Conservation (phyloP, 2,888 invertebrate species). For the Teleiodes luculella region DNA sequence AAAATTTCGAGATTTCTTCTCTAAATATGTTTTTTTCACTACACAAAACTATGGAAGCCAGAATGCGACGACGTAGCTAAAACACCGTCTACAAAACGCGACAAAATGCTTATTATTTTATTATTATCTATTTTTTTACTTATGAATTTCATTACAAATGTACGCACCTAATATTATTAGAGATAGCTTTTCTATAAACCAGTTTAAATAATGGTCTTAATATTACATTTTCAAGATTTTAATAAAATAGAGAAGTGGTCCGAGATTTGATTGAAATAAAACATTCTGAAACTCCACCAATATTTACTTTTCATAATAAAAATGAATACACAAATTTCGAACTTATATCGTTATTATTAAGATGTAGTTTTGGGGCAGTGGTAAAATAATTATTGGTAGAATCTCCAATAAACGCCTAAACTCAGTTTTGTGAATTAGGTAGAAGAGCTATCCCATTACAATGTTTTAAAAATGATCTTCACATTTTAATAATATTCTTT, state of each 20-base stretch:
- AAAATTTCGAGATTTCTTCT: constrained; percentile 32
- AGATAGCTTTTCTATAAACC: constrained; percentile 64
- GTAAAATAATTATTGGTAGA: constrained; percentile 20
- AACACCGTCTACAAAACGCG: constrained; percentile 54
- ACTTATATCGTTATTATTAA: background rate
- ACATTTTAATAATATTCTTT: constrained; percentile 45
- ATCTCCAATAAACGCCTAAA: constrained; percentile 28
- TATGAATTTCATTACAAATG: constrained; percentile 31
- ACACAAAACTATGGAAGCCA: constrained; percentile 75
- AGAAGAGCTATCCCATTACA: constrained; percentile 63
- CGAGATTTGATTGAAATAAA: constrained; percentile 40
- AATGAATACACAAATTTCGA: background rate
- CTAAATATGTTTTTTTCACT: constrained; percentile 31
- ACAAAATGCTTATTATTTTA: constrained; percentile 33
- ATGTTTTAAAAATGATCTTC: constrained; percentile 45
- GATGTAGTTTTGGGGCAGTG: constrained; percentile 1
- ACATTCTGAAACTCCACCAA: constrained; percentile 15
- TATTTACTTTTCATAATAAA: constrained; percentile 8
- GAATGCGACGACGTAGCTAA: constrained; percentile 53
- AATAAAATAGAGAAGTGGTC: constrained; percentile 70
- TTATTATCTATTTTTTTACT: constrained; percentile 30
- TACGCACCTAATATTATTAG: constrained; percentile 51
- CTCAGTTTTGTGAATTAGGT: constrained; percentile 31
- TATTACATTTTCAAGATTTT: constrained; percentile 39
- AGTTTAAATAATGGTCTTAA: constrained; percentile 60